phyloP scores from a whole-genome alignment of 2,888 invertebrate species.

The Embidobia sp. region DNA sequence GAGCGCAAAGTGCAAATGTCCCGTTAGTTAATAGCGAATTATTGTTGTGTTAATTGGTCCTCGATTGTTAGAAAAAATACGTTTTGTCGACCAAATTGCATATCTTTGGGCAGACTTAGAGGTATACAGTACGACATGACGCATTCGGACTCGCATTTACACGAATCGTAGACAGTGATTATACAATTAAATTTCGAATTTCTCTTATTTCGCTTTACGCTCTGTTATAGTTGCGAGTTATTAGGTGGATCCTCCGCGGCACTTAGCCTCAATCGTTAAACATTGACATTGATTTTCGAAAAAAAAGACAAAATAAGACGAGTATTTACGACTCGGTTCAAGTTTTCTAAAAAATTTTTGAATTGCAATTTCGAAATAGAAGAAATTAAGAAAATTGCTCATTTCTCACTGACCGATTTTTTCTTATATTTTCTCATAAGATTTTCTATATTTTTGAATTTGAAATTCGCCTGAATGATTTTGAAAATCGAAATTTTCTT shows the following conservation, averaged over 20 bases:
- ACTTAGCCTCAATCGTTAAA: slow-evolving; percentile 12
- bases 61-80: slow-evolving; percentile 27
- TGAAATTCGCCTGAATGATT: no score
- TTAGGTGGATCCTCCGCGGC: slow-evolving; percentile 22
- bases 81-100: slow-evolving; percentile 40
- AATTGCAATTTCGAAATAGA: no score
- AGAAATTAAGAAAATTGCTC: no score
- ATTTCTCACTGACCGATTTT: no score
- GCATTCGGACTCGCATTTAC: slow-evolving; percentile 32
- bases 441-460: no score
- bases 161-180: slow-evolving; percentile 36
- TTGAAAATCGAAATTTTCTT: no score
- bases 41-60: slow-evolving; percentile 27
- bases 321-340: no score
- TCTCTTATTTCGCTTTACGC: slow-evolving; percentile 46
- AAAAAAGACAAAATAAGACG: background rate
- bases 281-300: slow-evolving; percentile 3
- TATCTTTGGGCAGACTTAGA: slow-evolving; percentile 5
- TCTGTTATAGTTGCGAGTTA: slow-evolving; percentile 29
- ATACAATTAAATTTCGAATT: slow-evolving; percentile 59
- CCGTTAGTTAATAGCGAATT: slow-evolving; percentile 41
- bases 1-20: slow-evolving; percentile 43
- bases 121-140: slow-evolving; percentile 16
- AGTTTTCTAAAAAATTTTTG: no score
- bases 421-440: no score